Base-by-base conservation (phyloP, 2,797 vertebrate genomes). In the Denticeps clupeoides region DNA sequence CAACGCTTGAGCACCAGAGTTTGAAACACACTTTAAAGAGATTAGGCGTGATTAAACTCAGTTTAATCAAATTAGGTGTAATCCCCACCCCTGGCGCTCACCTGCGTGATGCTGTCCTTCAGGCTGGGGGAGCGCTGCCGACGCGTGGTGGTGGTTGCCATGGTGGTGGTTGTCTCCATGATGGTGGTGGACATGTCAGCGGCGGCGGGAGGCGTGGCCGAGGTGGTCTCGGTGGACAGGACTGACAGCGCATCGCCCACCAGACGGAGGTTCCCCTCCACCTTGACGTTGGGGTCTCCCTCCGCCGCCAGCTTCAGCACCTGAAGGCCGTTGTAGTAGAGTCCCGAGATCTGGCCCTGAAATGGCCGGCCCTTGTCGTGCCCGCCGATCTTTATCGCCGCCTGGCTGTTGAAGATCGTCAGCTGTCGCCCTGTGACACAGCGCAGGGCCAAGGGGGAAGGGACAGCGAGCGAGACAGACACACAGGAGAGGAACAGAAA, bases 361-460 rank as follows among this genome's bases (percentile, higher is more conserved):
- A 97, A 97, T 1, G 91, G 90, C 35, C 85, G 85, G 18, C 86
- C 87, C 37, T 89, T 88, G 73, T 95, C 92, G 35, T 84, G 82
- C 57, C 92, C 93, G 18, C 93, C 92, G 9, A 97, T 91, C 76
- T 90, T 93, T 74, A 96, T 93, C 58, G 84, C 84, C 2, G 92
- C 93, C 77, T 95, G 92, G 77, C 89, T 95, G 77, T 97, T 97
- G 79, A 95, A 97, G 81, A 97, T 97, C 65, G 93, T 97, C 75
- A 97, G 74, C 82, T 97, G 93, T 62, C 93, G 89, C 72, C 91
- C 93, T 97, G 68, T 2, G 29, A 37, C 45, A 19, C 10, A 45
- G 37, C 32, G 58, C 32, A 43, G 21, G 43, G 43, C 27, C 15
- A 41, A 51, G 22, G 19, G 22, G 4, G 12, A 21, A 16, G 25